These are phyloP conservation scores for Saturnia pavonia DNA, from an alignment of 2,888 invertebrate species.

Conservation along the genomic window DNA sequence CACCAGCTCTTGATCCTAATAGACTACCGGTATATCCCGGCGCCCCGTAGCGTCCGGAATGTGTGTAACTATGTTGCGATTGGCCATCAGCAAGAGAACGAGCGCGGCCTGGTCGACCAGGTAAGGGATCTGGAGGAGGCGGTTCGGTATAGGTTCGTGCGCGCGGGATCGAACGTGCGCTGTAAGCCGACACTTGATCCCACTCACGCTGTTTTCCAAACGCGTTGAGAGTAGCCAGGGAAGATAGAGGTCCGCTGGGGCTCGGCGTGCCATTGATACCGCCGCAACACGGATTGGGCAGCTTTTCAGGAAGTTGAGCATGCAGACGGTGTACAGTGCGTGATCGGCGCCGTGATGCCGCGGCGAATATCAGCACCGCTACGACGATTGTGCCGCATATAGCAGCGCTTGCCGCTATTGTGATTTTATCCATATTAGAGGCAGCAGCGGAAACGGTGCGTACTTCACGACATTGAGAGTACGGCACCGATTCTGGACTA, in stretches of 20 bases:
- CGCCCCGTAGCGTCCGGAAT: conserved; percentile 89
- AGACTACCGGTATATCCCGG: conserved; percentile 88
- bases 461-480: conserved; percentile 93
- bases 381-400: conserved; percentile 96
- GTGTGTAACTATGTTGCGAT: conserved; percentile 94
- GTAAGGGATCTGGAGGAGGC: conserved; percentile 86
- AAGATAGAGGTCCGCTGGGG: conserved; percentile 90
- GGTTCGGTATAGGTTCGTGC: conserved; percentile 90
- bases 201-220: conserved; percentile 91
- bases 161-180: conserved; percentile 93
- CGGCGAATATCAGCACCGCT: conserved; percentile 94
- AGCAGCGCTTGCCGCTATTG: conserved; percentile 95
- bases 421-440: conserved; percentile 96
- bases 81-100: conserved; percentile 94
- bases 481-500: conserved; percentile 93
- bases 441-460: conserved; percentile 91
- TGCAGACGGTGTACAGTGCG: conserved; percentile 89
- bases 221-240: conserved; percentile 91
- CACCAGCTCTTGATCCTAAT: conserved; percentile 75
- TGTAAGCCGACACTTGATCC: conserved; percentile 91
- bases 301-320: conserved; percentile 85
- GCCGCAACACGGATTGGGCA: conserved; percentile 91
- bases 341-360: conserved; percentile 90
- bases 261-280: conserved; percentile 87
- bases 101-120: conserved; percentile 88